These are phyloP conservation scores for Plodia interpunctella DNA, from an alignment of 1,140 invertebrate genomes.

Conservation along the genomic window DNA sequence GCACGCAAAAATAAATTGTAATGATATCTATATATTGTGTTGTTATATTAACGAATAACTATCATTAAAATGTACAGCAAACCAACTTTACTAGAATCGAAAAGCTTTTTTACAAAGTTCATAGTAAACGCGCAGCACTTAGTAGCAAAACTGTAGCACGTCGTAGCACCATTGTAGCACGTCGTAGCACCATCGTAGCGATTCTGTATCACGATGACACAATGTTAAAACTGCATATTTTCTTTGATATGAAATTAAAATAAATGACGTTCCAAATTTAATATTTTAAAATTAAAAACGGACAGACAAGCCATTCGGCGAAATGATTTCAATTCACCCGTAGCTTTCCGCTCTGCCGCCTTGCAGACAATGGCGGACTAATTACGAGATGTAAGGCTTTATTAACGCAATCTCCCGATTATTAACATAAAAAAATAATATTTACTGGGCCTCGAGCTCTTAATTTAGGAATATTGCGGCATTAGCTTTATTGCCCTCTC, in stretches of 20 bases:
- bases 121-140: too few species aligned
- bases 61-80: too few species aligned
- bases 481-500: slow-evolving; percentile 57
- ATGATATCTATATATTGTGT: too few species aligned
- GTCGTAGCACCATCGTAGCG: too few species aligned
- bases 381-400: slow-evolving; percentile 74
- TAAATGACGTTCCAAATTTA: too few species aligned
- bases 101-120: background rate
- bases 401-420: slow-evolving; percentile 71
- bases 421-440: slow-evolving; percentile 78
- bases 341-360: slow-evolving; percentile 39
- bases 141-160: too few species aligned
- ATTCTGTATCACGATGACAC: too few species aligned
- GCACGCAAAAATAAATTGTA: too few species aligned
- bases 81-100: background rate
- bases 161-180: too few species aligned
- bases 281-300: background rate
- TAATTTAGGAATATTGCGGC: slow-evolving; percentile 73
- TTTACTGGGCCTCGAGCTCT: slow-evolving; percentile 59
- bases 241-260: too few species aligned
- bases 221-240: too few species aligned
- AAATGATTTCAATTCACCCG: slow-evolving; percentile 57
- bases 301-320: slow-evolving; percentile 21
- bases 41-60: too few species aligned
- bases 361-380: slow-evolving; percentile 66